Evolutionary conservation across 2,888 invertebrate genomes (phyloP), one percentile per base, ranked within the genome.

Genomic region (Chydorus sphaericus): DNA sequence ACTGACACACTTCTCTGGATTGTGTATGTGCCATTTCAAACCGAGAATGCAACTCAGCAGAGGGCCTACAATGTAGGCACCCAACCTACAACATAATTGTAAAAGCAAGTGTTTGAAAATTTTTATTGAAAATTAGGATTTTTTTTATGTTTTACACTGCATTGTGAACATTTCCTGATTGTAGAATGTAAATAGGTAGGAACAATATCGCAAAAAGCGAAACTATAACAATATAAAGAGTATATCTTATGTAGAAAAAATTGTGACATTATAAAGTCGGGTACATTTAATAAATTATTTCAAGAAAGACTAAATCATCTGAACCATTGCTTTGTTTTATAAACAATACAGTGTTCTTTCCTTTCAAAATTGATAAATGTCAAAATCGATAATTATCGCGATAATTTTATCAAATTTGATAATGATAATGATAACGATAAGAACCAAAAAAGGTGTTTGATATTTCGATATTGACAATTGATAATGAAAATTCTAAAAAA

Each of bases 11-110:
- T 86, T 75, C 66, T 89, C 84, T 64, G 78, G 74, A 48, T 87
- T 87, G 63, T 82, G 75, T 52, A 90, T 67, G 66, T 85, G 83
- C 83, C 86, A 88, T 70, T 81, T 79, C 62, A 90, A 72, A 14
- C 88, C 87, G 57, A 88, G 73, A 16, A 78, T 64, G 66, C 70
- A 20, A 39, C 44, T 73, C 38, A 75, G 74, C 50, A 76, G 67
- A 67, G 74, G 72, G 61, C 73, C 73, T 55, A 75, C 66, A 44
- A 65, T 62, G 23, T 72, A 60, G 79, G 73, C 50, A 75, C 72
- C 68, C 77, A 80, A 61, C 56, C 64, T 64, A 60, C 29, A 60
- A 58, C n/a, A n/a, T n/a, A n/a, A n/a, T n/a, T n/a, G n/a, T n/a
- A n/a, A n/a, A n/a, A n/a, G n/a, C n/a, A n/a, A n/a, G n/a, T n/a